Base-by-base conservation (phyloP, 2,797 vertebrate species). In the Triplophysa yarkandensis region DNA sequence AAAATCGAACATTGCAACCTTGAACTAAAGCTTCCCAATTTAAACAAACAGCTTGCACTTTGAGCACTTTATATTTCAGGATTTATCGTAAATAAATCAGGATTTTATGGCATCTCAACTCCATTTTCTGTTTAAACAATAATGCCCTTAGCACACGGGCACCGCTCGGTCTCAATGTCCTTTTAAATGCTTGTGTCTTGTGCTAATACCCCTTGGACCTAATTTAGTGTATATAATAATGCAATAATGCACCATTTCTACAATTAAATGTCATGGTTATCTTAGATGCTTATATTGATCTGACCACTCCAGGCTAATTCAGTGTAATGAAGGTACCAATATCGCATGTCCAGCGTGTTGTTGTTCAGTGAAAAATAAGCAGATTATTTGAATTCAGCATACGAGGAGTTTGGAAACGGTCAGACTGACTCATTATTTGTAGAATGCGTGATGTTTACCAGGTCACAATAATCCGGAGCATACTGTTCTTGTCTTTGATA, bases 221-320 rank as follows among this genome's bases (percentile, higher is more conserved):
- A 16, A 52, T 71, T 39, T 71, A 6, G 28, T 52, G 21, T 28
- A 58, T n/a, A n/a, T n/a, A n/a, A n/a, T n/a, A n/a, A n/a, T n/a
- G 23, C 58, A 27, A 32, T 52, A 63, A 63, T 52, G 44, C 58
- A 68, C 46, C 25, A 44, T 46, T 70, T 57, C 21, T 52, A 3
- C 69, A 62, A 62, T 52, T 41, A 63, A 16, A 23, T 63, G 63
- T 41, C 36, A 23, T 52, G 23, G 32, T 13, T 72, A 25, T 27
- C n/a, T 52, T 32, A 34, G 60, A 44, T 62, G 21, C 16, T 63
- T 23, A 69, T 69, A 69, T 69, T 44, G 34, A 69, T 69, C 58
- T 44, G 44, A 68, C n/a, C 66, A 43, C 50, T 61, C 44, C 55
- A 68, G 32, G 68, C 23, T 63, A 28, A 61, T 52, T 52, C 44